phyloP scores from a whole-genome alignment of 2,888 invertebrate genomes.

The Seira ritae region DNA sequence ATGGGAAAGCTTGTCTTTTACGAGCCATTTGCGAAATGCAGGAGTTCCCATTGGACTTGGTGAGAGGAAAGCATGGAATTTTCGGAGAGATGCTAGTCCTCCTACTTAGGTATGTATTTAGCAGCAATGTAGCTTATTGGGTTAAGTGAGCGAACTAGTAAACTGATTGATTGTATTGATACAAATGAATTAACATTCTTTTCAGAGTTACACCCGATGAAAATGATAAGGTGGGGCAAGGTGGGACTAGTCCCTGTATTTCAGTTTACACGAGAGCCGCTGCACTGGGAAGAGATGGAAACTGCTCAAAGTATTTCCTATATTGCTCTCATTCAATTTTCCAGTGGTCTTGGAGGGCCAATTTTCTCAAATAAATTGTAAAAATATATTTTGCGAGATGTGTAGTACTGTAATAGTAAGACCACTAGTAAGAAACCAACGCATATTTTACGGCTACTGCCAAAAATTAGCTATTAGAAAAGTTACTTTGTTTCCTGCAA shows the following conservation, averaged over 20 bases:
- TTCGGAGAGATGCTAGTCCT: constrained; percentile 42
- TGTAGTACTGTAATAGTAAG: no score
- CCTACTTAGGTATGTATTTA: no score
- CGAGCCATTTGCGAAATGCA: constrained; percentile 51
- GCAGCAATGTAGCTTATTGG: no score
- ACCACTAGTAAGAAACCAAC: no score
- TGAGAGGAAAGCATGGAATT: constrained; percentile 35
- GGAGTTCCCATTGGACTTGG: constrained; percentile 44
- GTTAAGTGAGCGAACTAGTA: constrained; percentile 23
- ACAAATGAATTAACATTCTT: not conserved
- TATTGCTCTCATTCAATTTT: constrained; percentile 33
- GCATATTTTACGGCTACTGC: no score
- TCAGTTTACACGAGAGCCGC: constrained; percentile 28
- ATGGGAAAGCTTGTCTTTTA: constrained; percentile 41
- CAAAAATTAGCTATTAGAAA: no score
- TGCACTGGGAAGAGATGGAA: constrained; percentile 29
- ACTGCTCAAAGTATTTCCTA: constrained; percentile 25
- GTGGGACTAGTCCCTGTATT: not conserved
- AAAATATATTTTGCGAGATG: not conserved
- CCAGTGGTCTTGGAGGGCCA: constrained; percentile 43
- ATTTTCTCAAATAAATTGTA: constrained; percentile 1
- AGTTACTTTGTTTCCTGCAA: no score
- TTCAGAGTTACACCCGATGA: not conserved
- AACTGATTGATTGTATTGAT: not conserved
- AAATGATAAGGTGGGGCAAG: not conserved